A percentile compares a stretch with the other conserved stretches of the same genome.
phyloP scores from a whole-genome alignment of 2,797 vertebrate species.

The Okamejei kenojei region DNA sequence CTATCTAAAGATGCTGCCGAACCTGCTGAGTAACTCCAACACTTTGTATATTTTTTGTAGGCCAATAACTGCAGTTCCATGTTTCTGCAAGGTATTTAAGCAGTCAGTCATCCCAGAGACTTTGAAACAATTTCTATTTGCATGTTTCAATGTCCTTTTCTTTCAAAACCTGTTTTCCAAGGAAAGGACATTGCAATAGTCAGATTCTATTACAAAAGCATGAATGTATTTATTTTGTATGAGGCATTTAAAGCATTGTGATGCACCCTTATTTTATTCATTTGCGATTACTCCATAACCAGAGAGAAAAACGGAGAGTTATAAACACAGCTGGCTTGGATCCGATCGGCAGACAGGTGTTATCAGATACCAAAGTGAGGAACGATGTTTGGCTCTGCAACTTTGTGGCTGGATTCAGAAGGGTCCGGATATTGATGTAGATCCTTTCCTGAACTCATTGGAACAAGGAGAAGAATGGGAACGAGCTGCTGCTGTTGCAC shows the following conservation, averaged over 20 bases:
- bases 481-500: constrained; percentile 83
- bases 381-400: constrained; percentile 82
- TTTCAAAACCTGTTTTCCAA: neutral
- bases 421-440: constrained; percentile 77
- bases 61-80: no score
- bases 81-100: neutral
- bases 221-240: neutral
- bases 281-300: neutral
- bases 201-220: neutral
- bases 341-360: constrained; percentile 80
- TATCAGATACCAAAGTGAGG: constrained; percentile 78
- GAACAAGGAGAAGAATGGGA: constrained; percentile 94
- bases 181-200: neutral
- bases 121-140: neutral
- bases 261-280: neutral
- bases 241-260: neutral
- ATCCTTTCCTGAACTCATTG: constrained; percentile 78
- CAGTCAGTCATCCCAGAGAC: neutral
- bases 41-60: no score
- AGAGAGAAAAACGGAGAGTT: constrained; percentile 68
- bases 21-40: no score
- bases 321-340: constrained; percentile 77
- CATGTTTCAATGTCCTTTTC: neutral
- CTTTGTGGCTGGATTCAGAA: constrained; percentile 93
- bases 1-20: neutral